Evolutionary conservation across 1,140 invertebrate genomes (phyloP), one percentile per base, ranked within the genome.

Genomic region (Neuroterus valhalla): DNA sequence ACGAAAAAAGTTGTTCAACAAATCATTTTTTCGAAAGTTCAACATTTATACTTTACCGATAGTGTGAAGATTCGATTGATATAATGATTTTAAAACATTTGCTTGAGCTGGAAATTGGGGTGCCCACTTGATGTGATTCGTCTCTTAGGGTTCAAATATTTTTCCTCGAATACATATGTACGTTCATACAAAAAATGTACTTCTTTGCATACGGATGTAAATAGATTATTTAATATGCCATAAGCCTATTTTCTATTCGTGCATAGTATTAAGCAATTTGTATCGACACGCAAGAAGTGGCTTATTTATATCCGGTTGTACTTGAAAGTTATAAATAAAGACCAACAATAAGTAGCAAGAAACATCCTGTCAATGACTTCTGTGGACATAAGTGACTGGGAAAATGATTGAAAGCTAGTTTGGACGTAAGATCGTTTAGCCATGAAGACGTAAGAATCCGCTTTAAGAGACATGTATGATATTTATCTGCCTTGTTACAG

Each of bases 381-480:
- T 31, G 14, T 4, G 0, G 8, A 8, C 31, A 62, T 62, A 62
- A 62, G 55, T 62, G 55, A 31, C 55, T 26, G n/a, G 21, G 15
- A 31, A 62, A 62, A 62, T 62, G 55, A 62, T 62, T 62, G 31
- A 62, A 62, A 31, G 21, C 55, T 38, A 62, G 26, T 23, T 31
- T 62, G 26, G 26, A 62, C n/a, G 55, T 38, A 12, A 23, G 31
- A 62, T 3, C 31, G 55, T 62, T 26, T 38, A 62, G 55, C 31
- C 55, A 62, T 26, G 55, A 62, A 62, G 55, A 26, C 26, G n/a
- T 62, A 62, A 62, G 23, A 62, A 62, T 62, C n/a, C 31, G 23
- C 55, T 62, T 62, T 48, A 31, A 15, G 23, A 26, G 52, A 31
- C 23, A 6, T 62, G 31, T 62, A 62, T 62, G 26, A 26, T 31